Evolutionary conservation across 53 echinoderm and acorn worm species (phyloP), one percentile per base, ranked within the genome.

Genomic region (Mesocentrotus franciscanus): DNA sequence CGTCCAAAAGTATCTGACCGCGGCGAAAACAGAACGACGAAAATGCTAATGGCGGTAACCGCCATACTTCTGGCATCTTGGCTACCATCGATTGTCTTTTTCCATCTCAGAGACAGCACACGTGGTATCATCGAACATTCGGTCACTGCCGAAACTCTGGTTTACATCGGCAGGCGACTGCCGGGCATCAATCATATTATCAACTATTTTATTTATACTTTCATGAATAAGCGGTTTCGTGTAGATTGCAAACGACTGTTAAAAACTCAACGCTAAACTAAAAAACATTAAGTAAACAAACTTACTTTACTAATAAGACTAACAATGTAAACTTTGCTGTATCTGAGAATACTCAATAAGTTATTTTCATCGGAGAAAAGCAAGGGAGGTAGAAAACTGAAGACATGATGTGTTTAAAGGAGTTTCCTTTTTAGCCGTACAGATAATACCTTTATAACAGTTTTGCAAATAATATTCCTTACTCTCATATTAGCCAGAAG

Each of bases 21-120:
- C 10, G 72, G 61, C 2, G 95, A 96, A 81, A 87, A 90, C 87
- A 61, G 92, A 76, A 96, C 96, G 12, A 96, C 96, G 22, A 89
- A 76, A 68, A 96, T 96, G 96, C 95, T 96, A 27, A 92, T 96
- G 89, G 68, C 92, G 35, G 95, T 93, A 26, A 96, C 95, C 9
- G 81, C 95, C 1, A 89, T 96, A 20, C 95, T 96, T 36, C 76
- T 96, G 13, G 92, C 93, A 0, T 56, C 93, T 2, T 96, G 96
- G 96, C 78, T 96, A 55, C 96, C 95, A 22, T 71, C 95, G 9
- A 94, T 94, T 60, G 95, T 85, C 33, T 94, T 94, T 56, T 94
- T 94, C 56, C 96, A 93, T 79, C 92, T 93, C 84, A 87, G 95
- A 58, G 89, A 71, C 60, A 89, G 17, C 35, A 93, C 71, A n/a